phyloP scores from a whole-genome alignment of 2,888 invertebrate species.

The Gortyna flavago region DNA sequence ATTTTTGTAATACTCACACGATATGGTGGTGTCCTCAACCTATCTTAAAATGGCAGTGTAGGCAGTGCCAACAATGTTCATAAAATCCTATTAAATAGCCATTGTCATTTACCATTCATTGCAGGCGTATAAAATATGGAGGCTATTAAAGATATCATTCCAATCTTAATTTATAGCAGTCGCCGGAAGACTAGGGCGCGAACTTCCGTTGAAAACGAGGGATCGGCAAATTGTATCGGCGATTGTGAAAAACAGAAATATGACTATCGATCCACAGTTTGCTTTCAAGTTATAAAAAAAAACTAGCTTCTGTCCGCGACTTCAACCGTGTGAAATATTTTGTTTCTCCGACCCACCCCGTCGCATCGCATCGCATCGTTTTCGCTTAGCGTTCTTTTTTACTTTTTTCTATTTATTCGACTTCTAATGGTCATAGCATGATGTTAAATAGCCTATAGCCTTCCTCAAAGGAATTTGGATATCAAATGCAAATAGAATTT shows the following conservation, averaged over 20 bases:
- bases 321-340: not conserved
- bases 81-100: not conserved
- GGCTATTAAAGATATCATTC: constrained; percentile 38
- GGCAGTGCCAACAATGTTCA: not conserved
- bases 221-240: constrained; percentile 37
- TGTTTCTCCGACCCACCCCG: not conserved
- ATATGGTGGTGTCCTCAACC: not conserved
- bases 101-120: constrained; percentile 10
- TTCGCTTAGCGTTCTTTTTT: not conserved
- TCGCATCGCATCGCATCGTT: not conserved
- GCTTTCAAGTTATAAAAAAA: not conserved
- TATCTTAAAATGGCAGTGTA: not conserved
- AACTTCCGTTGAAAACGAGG: constrained; percentile 49
- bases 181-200: constrained; percentile 46
- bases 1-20: not conserved
- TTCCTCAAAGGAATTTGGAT: not conserved
- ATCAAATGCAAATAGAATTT: not conserved
- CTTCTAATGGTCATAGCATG: not conserved
- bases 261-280: not conserved
- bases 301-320: not conserved
- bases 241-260: constrained; percentile 4
- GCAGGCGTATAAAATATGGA: constrained; percentile 12
- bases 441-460: not conserved
- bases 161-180: constrained; percentile 50
- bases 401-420: not conserved